Percentiles rank a stretch among this genome's conserved stretches.
Evolutionary conservation across 2,888 invertebrate genomes (phyloP).

Genomic region (Sipunculus nudus): DNA sequence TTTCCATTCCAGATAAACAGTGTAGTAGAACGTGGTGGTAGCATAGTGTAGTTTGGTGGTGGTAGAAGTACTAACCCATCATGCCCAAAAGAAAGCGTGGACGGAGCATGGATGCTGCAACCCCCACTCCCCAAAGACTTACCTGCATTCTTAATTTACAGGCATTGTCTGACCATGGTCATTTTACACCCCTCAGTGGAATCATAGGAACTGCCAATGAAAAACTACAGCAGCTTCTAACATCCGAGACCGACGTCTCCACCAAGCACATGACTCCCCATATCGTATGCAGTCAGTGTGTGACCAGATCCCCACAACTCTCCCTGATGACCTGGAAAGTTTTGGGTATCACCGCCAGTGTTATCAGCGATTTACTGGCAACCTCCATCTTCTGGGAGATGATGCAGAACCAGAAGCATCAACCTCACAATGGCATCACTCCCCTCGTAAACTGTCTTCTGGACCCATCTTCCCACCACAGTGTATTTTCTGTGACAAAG

Average conservation of each 20-base stretch:
- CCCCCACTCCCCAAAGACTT: too few relatives aligned
- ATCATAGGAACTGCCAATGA: conserved; percentile 1
- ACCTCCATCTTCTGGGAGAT: conserved; percentile 5
- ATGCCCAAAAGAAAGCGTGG: too few relatives aligned
- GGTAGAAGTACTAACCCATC: too few relatives aligned
- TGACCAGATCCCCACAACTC: conserved; percentile 15
- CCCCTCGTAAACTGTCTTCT: neutral
- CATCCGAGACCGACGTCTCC: conserved; percentile 4
- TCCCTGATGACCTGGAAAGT: conserved; percentile 5
- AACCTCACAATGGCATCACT: conserved; percentile 1
- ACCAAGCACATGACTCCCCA: conserved; percentile 8
- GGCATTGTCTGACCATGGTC: neutral
- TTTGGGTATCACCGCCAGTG: conserved; percentile 14
- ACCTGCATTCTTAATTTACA: neutral
- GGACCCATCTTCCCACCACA: too few relatives aligned
- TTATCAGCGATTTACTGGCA: conserved; percentile 9
- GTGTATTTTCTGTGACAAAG: neutral
- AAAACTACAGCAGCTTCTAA: conserved; percentile 7
- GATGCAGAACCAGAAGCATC: neutral
- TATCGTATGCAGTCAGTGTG: conserved; percentile 12
- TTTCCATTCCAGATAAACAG: too few relatives aligned
- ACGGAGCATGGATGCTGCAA: too few relatives aligned
- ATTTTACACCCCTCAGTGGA: conserved; percentile 7
- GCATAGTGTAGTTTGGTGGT: too few relatives aligned
- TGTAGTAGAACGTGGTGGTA: too few relatives aligned